Base-by-base conservation (phyloP, 2,888 invertebrate species). In the Brenthis hecate region DNA sequence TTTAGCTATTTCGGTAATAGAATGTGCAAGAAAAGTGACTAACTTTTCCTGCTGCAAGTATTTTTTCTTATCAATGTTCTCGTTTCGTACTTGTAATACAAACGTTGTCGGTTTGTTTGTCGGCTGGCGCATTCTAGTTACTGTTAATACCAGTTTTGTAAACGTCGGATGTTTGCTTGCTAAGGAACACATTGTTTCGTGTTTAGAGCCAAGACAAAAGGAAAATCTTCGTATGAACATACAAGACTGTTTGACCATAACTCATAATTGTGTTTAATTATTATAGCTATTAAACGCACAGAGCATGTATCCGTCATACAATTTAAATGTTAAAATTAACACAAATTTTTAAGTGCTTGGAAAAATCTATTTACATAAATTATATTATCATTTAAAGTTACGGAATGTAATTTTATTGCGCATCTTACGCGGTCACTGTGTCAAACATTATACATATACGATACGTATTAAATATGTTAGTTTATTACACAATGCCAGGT, bases 111-210 rank as follows among this genome's bases (percentile, higher is more conserved):
- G 48, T 50, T 48, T 16, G 19, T 23, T 58, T 51, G 28, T 54
- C 11, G 32, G 55, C 54, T 56, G 19, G 28, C 61, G 53, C 55
- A 67, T 67, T 61, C 66, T 60, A 55, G 55, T 61, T 58, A 58
- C 53, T 51, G 50, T 56, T 65, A 50, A 56, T 56, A 3, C 32
- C 32, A 16, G 43, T 23, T 65, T 65, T 56, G 48, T 58, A 60
- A 60, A 66, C 62, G 28, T 13, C 32, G 68, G 68, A 57, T 63
- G 63, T 68, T 68, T 57, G 19, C 56, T 57, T 57, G 50, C 28
- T 53, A 28, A 16, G 36, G 14, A 53, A n/a, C 11, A 56, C 65
- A 56, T 65, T 66, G 66, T 66, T 58, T 47, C 47, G 23, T 54
- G 14, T 55, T 63, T 13, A 8, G 36, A 43, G 11, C 36, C 36